A percentile compares a stretch with the other conserved stretches of the same genome.
phyloP scores from a whole-genome alignment of 2,113 vertebrate species.

The Hiodon alosoides region DNA sequence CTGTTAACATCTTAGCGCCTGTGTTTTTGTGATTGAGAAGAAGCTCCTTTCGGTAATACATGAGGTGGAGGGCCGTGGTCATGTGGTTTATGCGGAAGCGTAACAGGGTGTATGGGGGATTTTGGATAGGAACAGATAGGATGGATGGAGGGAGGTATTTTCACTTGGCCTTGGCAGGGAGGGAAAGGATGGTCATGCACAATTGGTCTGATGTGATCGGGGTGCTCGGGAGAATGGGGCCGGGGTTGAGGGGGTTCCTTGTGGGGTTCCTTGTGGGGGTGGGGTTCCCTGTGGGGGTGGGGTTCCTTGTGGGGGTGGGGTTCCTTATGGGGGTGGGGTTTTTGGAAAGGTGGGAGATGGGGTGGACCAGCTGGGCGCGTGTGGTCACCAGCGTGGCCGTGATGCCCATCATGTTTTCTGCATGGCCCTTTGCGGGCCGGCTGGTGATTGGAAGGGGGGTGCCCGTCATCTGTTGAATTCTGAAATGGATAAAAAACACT shows the following conservation, averaged over 20 bases:
- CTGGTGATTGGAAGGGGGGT: neutral
- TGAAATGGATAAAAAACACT: neutral
- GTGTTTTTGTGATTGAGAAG: too few species aligned
- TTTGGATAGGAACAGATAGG: constrained; percentile 39
- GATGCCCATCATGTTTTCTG: neutral
- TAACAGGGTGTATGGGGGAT: neutral
- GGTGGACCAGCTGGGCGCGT: neutral
- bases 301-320: too few species aligned
- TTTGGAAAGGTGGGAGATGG: neutral
- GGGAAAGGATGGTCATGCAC: constrained; percentile 4
- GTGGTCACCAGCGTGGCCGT: neutral
- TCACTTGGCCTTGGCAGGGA: constrained; percentile 30
- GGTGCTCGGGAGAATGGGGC: too few species aligned
- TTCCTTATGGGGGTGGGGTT: too few species aligned
- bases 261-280: too few species aligned
- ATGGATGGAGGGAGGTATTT: constrained; percentile 35
- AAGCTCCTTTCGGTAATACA: too few species aligned
- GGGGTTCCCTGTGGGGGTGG: too few species aligned
- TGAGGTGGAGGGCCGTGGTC: neutral
- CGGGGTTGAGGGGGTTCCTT: too few species aligned
- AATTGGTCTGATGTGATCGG: too few species aligned
- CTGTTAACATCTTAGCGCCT: too few species aligned
- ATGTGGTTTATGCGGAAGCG: neutral
- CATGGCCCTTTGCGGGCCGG: neutral
- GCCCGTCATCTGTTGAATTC: neutral